Evolutionary conservation across 1,140 invertebrate genomes (phyloP), one percentile per base, ranked within the genome.

Genomic region (Drosophila lacteicornis): DNA sequence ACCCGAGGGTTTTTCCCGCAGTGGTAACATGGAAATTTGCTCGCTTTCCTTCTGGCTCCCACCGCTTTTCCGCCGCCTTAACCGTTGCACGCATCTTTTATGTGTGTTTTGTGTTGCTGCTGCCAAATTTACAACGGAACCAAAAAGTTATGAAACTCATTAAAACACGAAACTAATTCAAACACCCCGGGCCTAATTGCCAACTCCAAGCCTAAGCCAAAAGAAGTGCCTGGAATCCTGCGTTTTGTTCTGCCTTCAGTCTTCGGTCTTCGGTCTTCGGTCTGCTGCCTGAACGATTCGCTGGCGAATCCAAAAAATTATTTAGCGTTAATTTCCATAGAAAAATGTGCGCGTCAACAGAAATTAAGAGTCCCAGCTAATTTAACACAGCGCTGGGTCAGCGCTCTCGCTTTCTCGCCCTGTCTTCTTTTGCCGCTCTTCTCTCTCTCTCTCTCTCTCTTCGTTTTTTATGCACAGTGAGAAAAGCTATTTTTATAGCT

Each of bases 101-200:
- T 83, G 51, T 67, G 61, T 73, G 45, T 62, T 76, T 57, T 67
- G 75, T 71, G 75, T 78, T 69, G 71, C 59, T 79, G 77, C 85
- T 71, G 75, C 74, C 77, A 67, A 86, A 81, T 88, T 90, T 90
- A 88, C 85, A 88, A 90, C 85, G 84, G 84, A 88, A 90, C 84
- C 84, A 88, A 90, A 88, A 88, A 88, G 84, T 88, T 88, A 88
- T 88, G 84, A 88, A 88, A 88, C 84, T 88, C 84, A 88, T 88
- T 88, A 88, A 88, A 88, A 88, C 85, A 88, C 84, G 84, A 90
- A 88, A 88, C 84, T 88, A 88, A 88, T 88, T 88, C 85, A 88
- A 88, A 88, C 84, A 84, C 84, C 85, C 85, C 80, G 81, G 84
- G 84, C 85, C 84, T 88, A 88, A 88, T 88, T 88, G 84, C 84